Percentiles rank a stretch among this genome's conserved stretches.
Conservation (phyloP, 1,140 invertebrate species). For the Platyscapa corneri region DNA sequence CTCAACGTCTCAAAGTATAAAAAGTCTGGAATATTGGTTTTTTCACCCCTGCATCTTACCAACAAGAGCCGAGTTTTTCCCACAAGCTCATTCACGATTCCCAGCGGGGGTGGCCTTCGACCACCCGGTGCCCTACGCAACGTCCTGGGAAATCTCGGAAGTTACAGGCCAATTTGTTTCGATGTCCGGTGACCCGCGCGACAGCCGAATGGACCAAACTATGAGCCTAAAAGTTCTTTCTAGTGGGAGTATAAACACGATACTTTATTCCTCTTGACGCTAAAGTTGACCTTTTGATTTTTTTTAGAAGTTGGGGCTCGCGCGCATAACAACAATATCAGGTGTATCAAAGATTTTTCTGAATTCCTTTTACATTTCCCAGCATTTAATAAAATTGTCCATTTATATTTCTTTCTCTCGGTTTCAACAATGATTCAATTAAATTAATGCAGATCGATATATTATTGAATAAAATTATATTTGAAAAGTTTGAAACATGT, state of each 20-base stretch:
- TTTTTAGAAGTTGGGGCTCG: no score
- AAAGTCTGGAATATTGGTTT: constrained; percentile 5
- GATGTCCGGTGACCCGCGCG: constrained; percentile 22
- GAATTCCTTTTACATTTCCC: no score
- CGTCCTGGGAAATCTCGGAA: constrained; percentile 35
- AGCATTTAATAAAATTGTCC: neutral
- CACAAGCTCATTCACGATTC: constrained; percentile 24
- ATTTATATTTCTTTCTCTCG: neutral
- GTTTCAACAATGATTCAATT: neutral
- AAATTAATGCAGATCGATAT: no score
- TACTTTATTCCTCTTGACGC: neutral
- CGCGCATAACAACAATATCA: no score
- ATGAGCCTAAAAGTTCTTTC: neutral
- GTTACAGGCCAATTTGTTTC: constrained; percentile 36
- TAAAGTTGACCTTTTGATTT: neutral
- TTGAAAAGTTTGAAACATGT: no score
- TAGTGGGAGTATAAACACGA: neutral
- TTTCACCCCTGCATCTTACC: neutral
- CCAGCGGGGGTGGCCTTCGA: constrained; percentile 9
- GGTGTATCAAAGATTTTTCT: no score
- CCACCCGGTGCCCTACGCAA: constrained; percentile 2
- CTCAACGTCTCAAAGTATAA: neutral
- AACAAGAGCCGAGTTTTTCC: constrained; percentile 25
- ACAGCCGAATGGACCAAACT: neutral
- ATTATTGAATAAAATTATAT: no score